phyloP scores from a whole-genome alignment of 2,113 vertebrate species.

The Entelurus aequoreus region DNA sequence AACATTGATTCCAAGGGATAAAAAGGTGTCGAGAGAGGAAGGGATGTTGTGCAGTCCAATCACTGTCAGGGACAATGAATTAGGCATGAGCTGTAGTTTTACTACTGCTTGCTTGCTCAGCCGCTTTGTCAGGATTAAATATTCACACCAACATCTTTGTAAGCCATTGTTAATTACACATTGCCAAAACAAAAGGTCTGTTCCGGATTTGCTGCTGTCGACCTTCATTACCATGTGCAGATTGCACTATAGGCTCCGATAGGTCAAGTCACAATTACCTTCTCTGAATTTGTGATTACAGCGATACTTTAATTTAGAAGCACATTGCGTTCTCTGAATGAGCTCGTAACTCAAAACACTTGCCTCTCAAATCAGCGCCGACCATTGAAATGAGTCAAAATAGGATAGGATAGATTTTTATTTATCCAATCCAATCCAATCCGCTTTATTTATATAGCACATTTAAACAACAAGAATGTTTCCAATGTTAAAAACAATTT shows the following conservation, averaged over 20 bases:
- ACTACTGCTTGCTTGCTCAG: slow-evolving; percentile 58
- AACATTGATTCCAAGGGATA: slow-evolving; percentile 24
- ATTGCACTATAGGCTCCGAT: slow-evolving; percentile 48
- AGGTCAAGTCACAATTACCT: slow-evolving; percentile 2
- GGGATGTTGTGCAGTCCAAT: slow-evolving; percentile 45
- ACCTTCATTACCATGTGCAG: slow-evolving; percentile 59
- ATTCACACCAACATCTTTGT: slow-evolving; percentile 77
- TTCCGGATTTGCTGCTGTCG: slow-evolving; percentile 53
- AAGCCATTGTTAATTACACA: slow-evolving; percentile 76
- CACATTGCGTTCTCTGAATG: too few species aligned
- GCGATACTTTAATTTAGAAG: neutral
- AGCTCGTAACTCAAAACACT: too few species aligned
- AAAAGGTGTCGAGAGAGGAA: slow-evolving; percentile 18
- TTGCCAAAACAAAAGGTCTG: slow-evolving; percentile 67
- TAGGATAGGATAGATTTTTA: too few species aligned
- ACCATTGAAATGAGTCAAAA: too few species aligned
- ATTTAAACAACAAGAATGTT: too few species aligned
- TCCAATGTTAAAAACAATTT: too few species aligned
- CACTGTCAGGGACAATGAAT: slow-evolving; percentile 75
- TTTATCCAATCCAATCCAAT: too few species aligned
- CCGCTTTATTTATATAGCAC: too few species aligned
- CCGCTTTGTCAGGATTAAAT: slow-evolving; percentile 76
- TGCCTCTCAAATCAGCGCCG: too few species aligned
- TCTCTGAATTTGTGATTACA: slow-evolving; percentile 16
- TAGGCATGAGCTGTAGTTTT: slow-evolving; percentile 77